These are phyloP conservation scores for Neria commutata DNA, from an alignment of 2,888 invertebrate genomes.

Conservation along the genomic window DNA sequence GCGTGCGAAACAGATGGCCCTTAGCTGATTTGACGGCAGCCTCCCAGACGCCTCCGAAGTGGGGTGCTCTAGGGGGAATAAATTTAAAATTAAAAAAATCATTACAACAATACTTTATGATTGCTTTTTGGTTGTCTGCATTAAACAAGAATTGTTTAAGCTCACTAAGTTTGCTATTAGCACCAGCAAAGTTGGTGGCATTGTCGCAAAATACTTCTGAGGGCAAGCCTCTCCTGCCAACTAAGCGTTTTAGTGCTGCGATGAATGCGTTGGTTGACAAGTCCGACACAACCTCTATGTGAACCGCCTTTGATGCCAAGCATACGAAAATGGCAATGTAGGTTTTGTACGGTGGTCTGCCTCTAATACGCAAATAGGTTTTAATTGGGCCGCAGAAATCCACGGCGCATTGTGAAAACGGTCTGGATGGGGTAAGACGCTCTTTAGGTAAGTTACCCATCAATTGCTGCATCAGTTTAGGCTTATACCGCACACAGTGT, in stretches of 20 bases:
- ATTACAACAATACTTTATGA: not conserved
- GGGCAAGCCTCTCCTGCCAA: slow-evolving; percentile 15
- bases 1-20: not conserved
- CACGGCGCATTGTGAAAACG: slow-evolving; percentile 20
- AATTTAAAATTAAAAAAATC: not conserved
- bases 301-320: slow-evolving; percentile 10
- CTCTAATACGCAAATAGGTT: slow-evolving; percentile 13
- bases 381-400: slow-evolving; percentile 20
- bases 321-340: slow-evolving; percentile 7
- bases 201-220: slow-evolving; percentile 14
- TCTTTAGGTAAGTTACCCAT: slow-evolving; percentile 3
- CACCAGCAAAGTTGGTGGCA: slow-evolving; percentile 23
- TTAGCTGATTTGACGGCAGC: not conserved
- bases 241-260: slow-evolving; percentile 11
- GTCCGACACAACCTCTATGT: slow-evolving; percentile 16
- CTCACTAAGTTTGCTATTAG: not conserved
- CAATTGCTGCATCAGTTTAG: not conserved
- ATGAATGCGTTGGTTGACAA: slow-evolving; percentile 15
- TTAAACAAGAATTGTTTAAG: not conserved
- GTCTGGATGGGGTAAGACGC: slow-evolving; percentile 10
- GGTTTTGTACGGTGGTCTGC: slow-evolving; percentile 12
- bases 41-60: slow-evolving; percentile 4
- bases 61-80: not conserved
- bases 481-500: not conserved
- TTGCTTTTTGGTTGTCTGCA: not conserved